Conservation (phyloP, 2,113 vertebrate genomes). For the Pituophis catenifer region DNA sequence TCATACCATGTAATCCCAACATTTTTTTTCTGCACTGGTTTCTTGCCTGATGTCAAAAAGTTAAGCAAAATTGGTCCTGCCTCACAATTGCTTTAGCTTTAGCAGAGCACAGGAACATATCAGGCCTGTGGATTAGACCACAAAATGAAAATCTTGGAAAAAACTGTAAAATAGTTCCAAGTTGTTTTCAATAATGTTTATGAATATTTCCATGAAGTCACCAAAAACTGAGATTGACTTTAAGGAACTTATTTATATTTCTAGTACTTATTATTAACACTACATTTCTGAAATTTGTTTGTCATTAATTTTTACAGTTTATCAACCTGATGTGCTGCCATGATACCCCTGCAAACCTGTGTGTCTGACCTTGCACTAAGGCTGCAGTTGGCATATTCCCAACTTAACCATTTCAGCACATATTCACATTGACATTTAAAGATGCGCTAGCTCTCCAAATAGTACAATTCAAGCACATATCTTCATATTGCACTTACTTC, state of each 20-base stretch:
- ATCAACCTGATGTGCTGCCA: neutral
- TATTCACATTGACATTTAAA: neutral
- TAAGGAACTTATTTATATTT: neutral
- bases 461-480: constrained; percentile 31
- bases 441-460: constrained; percentile 25
- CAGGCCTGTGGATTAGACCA: neutral
- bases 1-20: constrained; percentile 43
- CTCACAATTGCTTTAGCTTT: neutral
- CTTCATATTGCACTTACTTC: neutral
- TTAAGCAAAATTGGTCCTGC: neutral
- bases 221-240: neutral
- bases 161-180: neutral
- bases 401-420: neutral
- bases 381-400: neutral
- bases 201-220: neutral
- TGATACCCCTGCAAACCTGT: neutral
- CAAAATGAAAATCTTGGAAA: neutral
- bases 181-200: neutral
- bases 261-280: neutral
- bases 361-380: neutral
- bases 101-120: neutral
- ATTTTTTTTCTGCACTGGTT: constrained; percentile 18
- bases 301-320: neutral
- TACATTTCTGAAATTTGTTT: neutral
- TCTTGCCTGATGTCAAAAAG: constrained; percentile 14